Evolutionary conservation across 2,797 vertebrate genomes (phyloP), one percentile per base, ranked within the genome.

Genomic region (Pempheris klunzingeri): DNA sequence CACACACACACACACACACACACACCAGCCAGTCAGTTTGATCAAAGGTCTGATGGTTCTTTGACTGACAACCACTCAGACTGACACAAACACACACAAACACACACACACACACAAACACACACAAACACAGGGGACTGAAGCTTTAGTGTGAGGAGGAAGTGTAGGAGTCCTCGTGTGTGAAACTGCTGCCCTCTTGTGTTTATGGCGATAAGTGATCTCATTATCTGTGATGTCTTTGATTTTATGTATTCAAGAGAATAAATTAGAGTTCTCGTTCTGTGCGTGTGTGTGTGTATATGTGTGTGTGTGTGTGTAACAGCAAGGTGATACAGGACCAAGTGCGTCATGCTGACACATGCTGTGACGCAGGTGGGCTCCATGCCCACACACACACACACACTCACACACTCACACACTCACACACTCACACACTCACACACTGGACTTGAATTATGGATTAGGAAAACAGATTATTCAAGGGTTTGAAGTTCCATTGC

Each of bases 181-280:
- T 47, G 39, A 60, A 22, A 22, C 64, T 87, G 81, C 83, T 81
- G 84, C 90, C 87, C 83, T 59, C 88, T 87, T 28, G 87, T 90
- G 90, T 63, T 57, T 0, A 22, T 55, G 36, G 4, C 9, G 41
- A 53, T 39, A 63, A 75, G 15, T 53, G 50, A 41, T 17, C 13
- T 60, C 6, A 0, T 47, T 38, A 46, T 46, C 13, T 9, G 28
- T 64, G 46, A 9, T 66, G 52, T 63, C 53, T 79, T 22, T 57
- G 14, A 75, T 38, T 69, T 67, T 66, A 32, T 49, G 74, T 32
- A n/a, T 63, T 50, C 14, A 49, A 59, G 32, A 52, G 18, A 34
- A 66, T 77, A 77, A 74, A 79, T 85, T 60, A 62, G 24, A 39
- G 18, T 32, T 60, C 17, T 52, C 3, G 20, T 44, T 20, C 28